Evolutionary conservation across 2,888 invertebrate species (phyloP), one percentile per base, ranked within the genome.

Genomic region (Hedychridium roseum): DNA sequence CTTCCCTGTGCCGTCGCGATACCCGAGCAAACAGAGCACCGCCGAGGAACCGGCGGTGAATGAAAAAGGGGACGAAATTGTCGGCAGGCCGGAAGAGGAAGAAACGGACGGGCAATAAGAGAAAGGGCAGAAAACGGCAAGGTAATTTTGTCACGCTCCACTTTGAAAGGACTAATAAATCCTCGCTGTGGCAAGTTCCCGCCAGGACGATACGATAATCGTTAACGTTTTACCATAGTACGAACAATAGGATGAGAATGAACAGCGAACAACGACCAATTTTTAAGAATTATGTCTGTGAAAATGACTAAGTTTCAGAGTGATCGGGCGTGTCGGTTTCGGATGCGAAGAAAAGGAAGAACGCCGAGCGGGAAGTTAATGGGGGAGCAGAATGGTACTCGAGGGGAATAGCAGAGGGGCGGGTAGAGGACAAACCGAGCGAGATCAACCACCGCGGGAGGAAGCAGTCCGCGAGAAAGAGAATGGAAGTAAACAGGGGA

Each of bases 1-100:
- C 50, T 55, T 55, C 39, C 47, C 49, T 17, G 43, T 4, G 5
- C 26, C 53, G 55, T 51, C 51, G 47, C 58, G 43, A 34, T 31
- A 40, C 31, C 49, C 37, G 48, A 47, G 50, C 43, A 35, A 38
- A 49, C 44, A 41, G 34, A 31, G 40, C 5, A 11, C 3, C 41
- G 28, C 12, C 30, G 31, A 34, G 38, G 14, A 31, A n/a, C 38
- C n/a, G 38, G 17, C 23, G 30, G n/a, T 17, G 20, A 28, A 16
- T 16, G 12, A 16, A 16, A 21, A n/a, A 39, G 39, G 5, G 7
- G 11, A 21, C 6, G 23, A 23, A 23, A 23, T 28, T 15, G 12
- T 11, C 7, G 21, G 7, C 40, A 23, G 9, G 30, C 18, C 14
- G 44, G 34, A 18, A 40, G 36, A 48, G 34, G 43, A 35, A 46